These are phyloP conservation scores for Metaphire vulgaris DNA, from an alignment of 1,140 invertebrate genomes.

Conservation along the genomic window DNA sequence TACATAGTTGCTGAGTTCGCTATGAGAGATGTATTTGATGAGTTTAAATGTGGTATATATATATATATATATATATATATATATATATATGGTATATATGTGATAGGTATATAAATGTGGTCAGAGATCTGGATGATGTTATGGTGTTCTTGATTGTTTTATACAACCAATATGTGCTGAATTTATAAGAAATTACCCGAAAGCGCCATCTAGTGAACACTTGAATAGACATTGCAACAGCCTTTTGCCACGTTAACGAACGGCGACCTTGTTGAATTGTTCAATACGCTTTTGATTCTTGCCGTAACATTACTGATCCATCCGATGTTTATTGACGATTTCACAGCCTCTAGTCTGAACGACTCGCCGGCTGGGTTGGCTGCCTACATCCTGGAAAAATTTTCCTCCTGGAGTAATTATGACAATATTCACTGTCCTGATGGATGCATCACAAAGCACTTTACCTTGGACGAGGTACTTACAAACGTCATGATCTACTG, in stretches of 20 bases:
- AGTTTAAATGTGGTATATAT: neutral
- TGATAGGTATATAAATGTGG: too few relatives aligned
- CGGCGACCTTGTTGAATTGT: neutral
- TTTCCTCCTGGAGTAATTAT: conserved; percentile 67
- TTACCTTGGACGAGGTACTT: conserved; percentile 66
- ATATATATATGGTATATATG: too few relatives aligned
- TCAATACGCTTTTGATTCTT: too few relatives aligned
- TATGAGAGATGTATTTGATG: neutral
- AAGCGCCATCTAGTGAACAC: neutral
- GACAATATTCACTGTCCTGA: conserved; percentile 49
- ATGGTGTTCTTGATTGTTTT: too few relatives aligned
- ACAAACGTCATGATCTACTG: conserved; percentile 88
- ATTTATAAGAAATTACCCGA: neutral
- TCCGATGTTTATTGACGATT: neutral
- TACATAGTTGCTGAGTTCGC: too few relatives aligned
- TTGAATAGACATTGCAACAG: neutral
- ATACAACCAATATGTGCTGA: too few relatives aligned
- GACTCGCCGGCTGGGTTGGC: conserved; percentile 66
- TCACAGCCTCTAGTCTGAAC: conserved; percentile 17
- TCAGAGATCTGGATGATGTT: too few relatives aligned
- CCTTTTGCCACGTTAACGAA: neutral
- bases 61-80: neutral
- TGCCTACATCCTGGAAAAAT: conserved; percentile 78
- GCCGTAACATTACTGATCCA: too few relatives aligned
- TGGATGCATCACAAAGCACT: conserved; percentile 64